Conservation (phyloP, 1,140 invertebrate genomes). For the Drosophila santomea region DNA sequence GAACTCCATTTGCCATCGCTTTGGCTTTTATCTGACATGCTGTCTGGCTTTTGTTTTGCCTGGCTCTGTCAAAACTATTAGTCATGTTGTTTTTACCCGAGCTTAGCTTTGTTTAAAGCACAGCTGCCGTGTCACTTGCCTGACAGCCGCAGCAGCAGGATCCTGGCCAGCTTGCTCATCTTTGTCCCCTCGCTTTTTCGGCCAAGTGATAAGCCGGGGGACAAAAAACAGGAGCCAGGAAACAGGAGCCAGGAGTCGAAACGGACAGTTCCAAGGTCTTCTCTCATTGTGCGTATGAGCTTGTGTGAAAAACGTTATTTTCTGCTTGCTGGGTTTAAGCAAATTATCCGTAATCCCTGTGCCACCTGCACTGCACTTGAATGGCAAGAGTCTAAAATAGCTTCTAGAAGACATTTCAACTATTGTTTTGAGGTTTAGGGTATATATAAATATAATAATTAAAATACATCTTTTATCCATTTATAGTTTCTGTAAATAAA, state of each 20-base stretch:
- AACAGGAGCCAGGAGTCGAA: slow-evolving; percentile 20
- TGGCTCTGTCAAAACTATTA: slow-evolving; percentile 68
- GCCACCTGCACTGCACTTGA: slow-evolving; percentile 28
- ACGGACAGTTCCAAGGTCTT: slow-evolving; percentile 18
- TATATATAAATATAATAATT: no score
- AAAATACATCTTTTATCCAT: no score
- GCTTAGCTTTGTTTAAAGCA: slow-evolving; percentile 64
- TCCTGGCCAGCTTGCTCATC: slow-evolving; percentile 13
- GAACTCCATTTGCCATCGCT: slow-evolving; percentile 45
- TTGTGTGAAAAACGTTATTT: slow-evolving; percentile 80
- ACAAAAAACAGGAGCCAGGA: slow-evolving; percentile 26
- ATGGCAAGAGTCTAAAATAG: not conserved
- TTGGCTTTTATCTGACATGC: slow-evolving; percentile 76
- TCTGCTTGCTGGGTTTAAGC: slow-evolving; percentile 76
- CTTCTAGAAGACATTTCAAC: no score
- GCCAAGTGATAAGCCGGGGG: slow-evolving; percentile 57
- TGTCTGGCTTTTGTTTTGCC: slow-evolving; percentile 76
- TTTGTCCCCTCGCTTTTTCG: slow-evolving; percentile 45
- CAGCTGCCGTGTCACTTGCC: slow-evolving; percentile 59
- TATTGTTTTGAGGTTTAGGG: no score
- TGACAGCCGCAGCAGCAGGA: slow-evolving; percentile 51
- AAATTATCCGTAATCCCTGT: slow-evolving; percentile 69
- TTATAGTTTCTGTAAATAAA: no score
- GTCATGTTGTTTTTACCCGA: slow-evolving; percentile 62
- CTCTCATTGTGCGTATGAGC: slow-evolving; percentile 67